These are phyloP conservation scores for Marmota monax DNA, from an alignment of 2,113 vertebrate species.

Conservation along the genomic window DNA sequence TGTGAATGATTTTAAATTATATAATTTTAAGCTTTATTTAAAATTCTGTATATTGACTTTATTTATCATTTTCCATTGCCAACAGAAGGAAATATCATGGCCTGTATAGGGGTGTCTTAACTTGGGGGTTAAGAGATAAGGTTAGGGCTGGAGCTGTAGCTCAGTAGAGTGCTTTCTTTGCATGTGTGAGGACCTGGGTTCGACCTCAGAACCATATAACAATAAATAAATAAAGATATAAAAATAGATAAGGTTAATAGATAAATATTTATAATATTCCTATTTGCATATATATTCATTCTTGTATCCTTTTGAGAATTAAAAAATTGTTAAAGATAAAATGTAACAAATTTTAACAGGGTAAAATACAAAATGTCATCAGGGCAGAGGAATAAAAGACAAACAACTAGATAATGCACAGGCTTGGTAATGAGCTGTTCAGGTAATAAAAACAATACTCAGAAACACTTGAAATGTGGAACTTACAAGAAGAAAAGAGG, in stretches of 20 bases:
- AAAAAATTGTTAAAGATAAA: not conserved
- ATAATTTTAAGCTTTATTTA: not conserved
- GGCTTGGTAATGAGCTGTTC: not conserved
- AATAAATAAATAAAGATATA: too few relatives aligned
- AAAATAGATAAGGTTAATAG: not conserved
- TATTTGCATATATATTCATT: not conserved
- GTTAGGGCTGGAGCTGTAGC: not conserved
- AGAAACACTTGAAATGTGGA: not conserved
- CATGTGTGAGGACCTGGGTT: too few relatives aligned
- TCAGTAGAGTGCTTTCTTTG: too few relatives aligned
- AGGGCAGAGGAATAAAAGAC: not conserved
- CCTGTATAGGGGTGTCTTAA: not conserved
- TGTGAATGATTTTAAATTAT: not conserved
- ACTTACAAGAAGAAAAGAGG: not conserved
- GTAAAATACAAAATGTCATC: not conserved
- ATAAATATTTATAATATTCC: not conserved
- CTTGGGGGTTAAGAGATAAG: not conserved
- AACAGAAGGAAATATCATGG: not conserved
- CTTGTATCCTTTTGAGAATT: not conserved
- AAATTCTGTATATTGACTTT: not conserved
- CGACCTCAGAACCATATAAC: too few relatives aligned
- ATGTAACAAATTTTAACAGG: not conserved
- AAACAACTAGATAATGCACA: not conserved
- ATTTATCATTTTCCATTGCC: not conserved
- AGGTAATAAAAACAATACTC: conserved; percentile 12